Conservation (phyloP, 2,888 invertebrate species). For the Lagria hirta region DNA sequence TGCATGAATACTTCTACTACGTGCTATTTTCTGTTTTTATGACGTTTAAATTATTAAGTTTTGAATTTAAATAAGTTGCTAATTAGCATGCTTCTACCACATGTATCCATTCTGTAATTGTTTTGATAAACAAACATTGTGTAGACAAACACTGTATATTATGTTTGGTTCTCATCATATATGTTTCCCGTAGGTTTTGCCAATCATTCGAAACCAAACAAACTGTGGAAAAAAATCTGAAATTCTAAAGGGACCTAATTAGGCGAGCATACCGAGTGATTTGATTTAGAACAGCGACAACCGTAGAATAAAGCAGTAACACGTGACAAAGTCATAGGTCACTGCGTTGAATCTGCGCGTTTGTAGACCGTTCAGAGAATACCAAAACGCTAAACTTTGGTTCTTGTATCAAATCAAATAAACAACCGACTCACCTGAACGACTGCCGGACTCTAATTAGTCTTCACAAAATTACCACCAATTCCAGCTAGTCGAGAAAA, state of each 20-base stretch:
- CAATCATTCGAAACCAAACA: no score
- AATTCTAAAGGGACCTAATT: constrained; percentile 31
- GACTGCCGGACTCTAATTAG: constrained; percentile 38
- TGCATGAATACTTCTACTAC: no score
- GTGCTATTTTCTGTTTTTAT: no score
- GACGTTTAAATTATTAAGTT: no score
- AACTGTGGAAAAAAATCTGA: constrained; percentile 10
- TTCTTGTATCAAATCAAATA: constrained; percentile 32
- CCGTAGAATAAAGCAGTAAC: constrained; percentile 40
- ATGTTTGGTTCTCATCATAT: no score
- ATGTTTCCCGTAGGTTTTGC: no score
- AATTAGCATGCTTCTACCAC: no score
- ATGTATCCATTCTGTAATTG: no score
- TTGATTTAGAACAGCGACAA: constrained; percentile 43
- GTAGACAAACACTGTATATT: no score
- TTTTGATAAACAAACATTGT: no score
- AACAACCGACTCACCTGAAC: constrained; percentile 32
- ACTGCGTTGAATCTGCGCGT: constrained; percentile 43
- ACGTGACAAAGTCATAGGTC: constrained; percentile 47
- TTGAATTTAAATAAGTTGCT: no score
- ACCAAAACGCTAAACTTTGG: constrained; percentile 39
- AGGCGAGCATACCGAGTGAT: constrained; percentile 41
- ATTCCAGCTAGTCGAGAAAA: constrained; percentile 33
- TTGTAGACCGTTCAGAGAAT: constrained; percentile 38
- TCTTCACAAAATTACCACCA: constrained; percentile 37